Percentiles rank a stretch among this genome's conserved stretches.
These are phyloP conservation scores for Thermophis baileyi DNA, from an alignment of 2,113 vertebrate species.

Conservation along the genomic window DNA sequence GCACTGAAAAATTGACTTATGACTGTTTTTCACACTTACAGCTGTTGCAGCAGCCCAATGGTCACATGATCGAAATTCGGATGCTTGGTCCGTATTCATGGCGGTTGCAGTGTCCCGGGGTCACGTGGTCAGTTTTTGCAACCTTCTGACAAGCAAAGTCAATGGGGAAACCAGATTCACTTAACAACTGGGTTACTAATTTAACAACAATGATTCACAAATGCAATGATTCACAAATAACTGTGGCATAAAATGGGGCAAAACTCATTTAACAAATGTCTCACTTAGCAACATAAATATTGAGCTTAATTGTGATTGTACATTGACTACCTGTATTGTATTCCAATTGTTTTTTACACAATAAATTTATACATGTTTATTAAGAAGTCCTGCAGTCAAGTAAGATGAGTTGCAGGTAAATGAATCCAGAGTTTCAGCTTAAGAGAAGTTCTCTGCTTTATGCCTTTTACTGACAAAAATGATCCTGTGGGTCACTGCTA, in stretches of 20 bases:
- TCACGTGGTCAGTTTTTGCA: background rate
- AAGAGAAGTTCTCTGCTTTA: background rate
- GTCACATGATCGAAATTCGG: background rate
- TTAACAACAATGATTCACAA: background rate
- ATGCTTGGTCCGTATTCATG: background rate
- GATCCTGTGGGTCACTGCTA: background rate
- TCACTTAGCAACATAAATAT: background rate
- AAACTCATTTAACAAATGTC: background rate
- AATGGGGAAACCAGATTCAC: background rate
- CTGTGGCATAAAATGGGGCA: background rate
- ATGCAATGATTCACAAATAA: background rate
- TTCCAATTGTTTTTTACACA: slow-evolving; percentile 34
- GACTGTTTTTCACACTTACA: background rate
- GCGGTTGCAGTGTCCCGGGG: background rate
- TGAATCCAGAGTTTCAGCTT: background rate
- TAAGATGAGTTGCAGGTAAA: background rate
- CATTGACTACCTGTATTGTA: background rate
- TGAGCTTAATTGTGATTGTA: background rate
- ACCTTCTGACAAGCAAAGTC: background rate
- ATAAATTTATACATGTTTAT: background rate
- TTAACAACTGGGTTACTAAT: background rate
- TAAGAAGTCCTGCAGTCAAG: background rate
- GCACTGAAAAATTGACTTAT: background rate
- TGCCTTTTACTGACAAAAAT: background rate
- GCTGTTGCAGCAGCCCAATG: background rate